Evolutionary conservation across 2,113 vertebrate species (phyloP).

Genomic region (Amblyornis subalaris): DNA sequence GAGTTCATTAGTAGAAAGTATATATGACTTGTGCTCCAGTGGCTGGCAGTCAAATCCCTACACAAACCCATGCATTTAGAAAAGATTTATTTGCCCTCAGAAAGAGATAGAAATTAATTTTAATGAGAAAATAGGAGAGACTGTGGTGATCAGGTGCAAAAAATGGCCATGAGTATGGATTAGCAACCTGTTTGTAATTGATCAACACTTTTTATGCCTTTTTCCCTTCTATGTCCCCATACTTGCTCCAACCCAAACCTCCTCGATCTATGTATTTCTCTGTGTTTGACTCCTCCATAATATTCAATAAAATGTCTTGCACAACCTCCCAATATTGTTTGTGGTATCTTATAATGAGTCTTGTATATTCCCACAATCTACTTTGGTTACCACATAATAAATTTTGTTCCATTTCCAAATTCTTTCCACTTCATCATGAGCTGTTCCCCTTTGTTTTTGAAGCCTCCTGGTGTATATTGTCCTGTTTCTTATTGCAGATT

Average conservation of each 20-base stretch:
- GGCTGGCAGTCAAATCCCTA: background rate
- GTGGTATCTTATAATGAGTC: background rate
- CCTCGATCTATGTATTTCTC: background rate
- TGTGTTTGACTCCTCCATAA: background rate
- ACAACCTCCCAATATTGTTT: background rate
- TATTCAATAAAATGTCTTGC: background rate
- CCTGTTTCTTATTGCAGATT: background rate
- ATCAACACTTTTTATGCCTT: background rate
- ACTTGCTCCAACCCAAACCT: background rate
- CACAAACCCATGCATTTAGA: rapidly evolving
- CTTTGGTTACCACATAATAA: background rate
- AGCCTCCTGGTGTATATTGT: background rate
- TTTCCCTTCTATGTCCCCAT: background rate
- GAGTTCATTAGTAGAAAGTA: background rate
- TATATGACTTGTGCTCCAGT: too few species aligned
- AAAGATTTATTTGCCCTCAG: background rate
- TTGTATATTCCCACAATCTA: background rate
- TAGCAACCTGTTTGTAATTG: background rate
- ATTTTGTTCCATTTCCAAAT: background rate
- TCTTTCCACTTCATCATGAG: background rate
- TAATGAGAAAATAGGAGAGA: background rate
- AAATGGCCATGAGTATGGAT: background rate
- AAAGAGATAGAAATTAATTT: background rate
- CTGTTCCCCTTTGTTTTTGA: background rate
- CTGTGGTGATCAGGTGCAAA: background rate